Percentiles rank a stretch among this genome's conserved stretches.
These are phyloP conservation scores for Eulimnadia texana DNA, from an alignment of 1,140 invertebrate species.

Conservation along the genomic window DNA sequence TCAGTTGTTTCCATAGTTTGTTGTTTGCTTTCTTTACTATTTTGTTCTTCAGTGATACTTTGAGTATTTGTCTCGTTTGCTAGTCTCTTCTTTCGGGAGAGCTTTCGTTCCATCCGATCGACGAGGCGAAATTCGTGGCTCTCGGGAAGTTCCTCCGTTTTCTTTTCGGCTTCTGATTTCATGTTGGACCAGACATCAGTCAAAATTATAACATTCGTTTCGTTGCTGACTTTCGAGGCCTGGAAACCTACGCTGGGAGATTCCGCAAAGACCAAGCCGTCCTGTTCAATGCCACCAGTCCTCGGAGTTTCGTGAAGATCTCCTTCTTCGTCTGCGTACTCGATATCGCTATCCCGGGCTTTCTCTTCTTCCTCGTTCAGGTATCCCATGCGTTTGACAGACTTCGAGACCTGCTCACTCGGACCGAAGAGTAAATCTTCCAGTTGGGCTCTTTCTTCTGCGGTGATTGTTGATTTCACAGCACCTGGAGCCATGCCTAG, in stretches of 20 bases:
- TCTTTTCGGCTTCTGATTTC: not conserved
- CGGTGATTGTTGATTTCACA: not conserved
- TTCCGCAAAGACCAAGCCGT: not conserved
- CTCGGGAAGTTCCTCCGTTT: not conserved
- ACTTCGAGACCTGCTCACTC: not conserved
- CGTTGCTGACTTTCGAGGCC: not conserved
- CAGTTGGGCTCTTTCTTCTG: slow-evolving; percentile 8
- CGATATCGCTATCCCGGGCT: too few relatives aligned
- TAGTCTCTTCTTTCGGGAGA: not conserved
- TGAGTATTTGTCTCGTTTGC: not conserved
- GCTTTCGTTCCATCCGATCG: not conserved
- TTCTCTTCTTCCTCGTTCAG: too few relatives aligned
- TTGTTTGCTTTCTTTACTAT: too few relatives aligned
- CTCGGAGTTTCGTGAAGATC: not conserved
- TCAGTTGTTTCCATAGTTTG: too few relatives aligned
- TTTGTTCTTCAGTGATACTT: not conserved
- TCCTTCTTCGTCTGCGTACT: not conserved
- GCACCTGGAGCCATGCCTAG: slow-evolving; percentile 1
- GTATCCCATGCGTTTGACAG: not conserved
- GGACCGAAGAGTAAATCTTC: slow-evolving; percentile 12
- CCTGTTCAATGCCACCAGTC: not conserved
- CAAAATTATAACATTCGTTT: not conserved
- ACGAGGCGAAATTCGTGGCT: not conserved
- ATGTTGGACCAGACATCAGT: not conserved
- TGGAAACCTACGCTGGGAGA: not conserved